These are phyloP conservation scores for Drosophila longiperda DNA, from an alignment of 2,888 invertebrate genomes.

Conservation along the genomic window DNA sequence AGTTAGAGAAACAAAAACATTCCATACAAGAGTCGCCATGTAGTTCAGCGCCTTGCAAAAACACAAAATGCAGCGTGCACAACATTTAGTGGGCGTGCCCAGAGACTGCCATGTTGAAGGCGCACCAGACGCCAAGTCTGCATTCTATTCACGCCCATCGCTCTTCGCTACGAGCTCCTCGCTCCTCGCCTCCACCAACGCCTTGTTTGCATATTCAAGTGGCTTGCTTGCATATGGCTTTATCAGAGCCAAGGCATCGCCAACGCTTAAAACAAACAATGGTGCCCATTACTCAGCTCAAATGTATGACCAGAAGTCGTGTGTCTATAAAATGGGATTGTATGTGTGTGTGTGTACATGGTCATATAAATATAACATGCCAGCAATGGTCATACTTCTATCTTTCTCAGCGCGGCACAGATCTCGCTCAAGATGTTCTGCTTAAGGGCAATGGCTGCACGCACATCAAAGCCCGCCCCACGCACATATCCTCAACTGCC, in stretches of 20 bases:
- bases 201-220: slow-evolving; percentile 74
- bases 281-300: slow-evolving; percentile 67
- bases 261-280: slow-evolving; percentile 75
- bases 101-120: slow-evolving; percentile 52
- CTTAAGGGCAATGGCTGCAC: slow-evolving; percentile 63
- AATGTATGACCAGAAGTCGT: slow-evolving; percentile 63
- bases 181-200: slow-evolving; percentile 3
- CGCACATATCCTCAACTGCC: slow-evolving; percentile 34
- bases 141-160: slow-evolving; percentile 50
- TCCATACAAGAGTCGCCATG: slow-evolving; percentile 49
- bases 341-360: slow-evolving; percentile 20
- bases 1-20: slow-evolving; percentile 25
- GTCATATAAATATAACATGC: neutral
- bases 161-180: slow-evolving; percentile 11
- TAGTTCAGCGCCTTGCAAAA: slow-evolving; percentile 63
- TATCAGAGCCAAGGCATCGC: slow-evolving; percentile 76
- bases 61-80: slow-evolving; percentile 67
- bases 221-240: slow-evolving; percentile 75
- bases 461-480: slow-evolving; percentile 46
- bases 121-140: slow-evolving; percentile 51
- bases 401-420: slow-evolving; percentile 65
- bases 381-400: slow-evolving; percentile 35
- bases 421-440: slow-evolving; percentile 69
- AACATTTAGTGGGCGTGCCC: slow-evolving; percentile 69
- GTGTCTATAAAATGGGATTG: slow-evolving; percentile 32